Conservation (phyloP, 64 coral and sea anemone genomes). For the Orbicella faveolata region DNA sequence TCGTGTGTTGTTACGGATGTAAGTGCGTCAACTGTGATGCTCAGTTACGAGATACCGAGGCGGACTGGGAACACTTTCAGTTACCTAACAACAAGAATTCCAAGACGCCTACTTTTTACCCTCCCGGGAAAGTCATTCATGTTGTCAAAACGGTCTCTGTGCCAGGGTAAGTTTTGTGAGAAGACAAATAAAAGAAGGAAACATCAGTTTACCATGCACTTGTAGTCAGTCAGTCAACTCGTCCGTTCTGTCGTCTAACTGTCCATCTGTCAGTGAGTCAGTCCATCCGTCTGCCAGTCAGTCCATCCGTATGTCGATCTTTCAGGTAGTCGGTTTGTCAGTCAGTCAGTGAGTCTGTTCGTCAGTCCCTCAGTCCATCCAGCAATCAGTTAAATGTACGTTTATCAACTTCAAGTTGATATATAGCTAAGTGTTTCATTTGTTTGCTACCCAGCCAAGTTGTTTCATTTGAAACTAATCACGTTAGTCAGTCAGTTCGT, state of each 20-base stretch:
- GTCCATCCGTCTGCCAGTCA: not conserved
- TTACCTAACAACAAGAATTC: slow-evolving; percentile 71
- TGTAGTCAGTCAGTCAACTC: too few relatives aligned
- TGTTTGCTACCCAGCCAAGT: too few relatives aligned
- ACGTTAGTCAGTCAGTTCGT: too few relatives aligned
- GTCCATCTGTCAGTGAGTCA: not conserved
- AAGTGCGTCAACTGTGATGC: slow-evolving; percentile 59
- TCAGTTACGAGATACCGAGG: slow-evolving; percentile 24
- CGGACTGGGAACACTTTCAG: slow-evolving; percentile 67
- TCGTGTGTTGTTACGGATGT: slow-evolving; percentile 82
- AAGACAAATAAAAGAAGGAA: not conserved
- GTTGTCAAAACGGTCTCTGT: slow-evolving; percentile 86
- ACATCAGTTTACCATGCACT: not conserved
- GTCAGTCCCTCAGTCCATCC: too few relatives aligned
- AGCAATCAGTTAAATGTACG: too few relatives aligned
- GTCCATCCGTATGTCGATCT: not conserved
- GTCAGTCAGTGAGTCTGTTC: not conserved
- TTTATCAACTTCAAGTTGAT: too few relatives aligned
- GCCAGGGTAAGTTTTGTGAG: slow-evolving; percentile 48
- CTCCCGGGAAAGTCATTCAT: slow-evolving; percentile 88
- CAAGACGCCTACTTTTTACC: slow-evolving; percentile 81
- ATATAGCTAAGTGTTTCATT: too few relatives aligned
- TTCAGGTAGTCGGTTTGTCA: not conserved
- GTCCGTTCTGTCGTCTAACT: too few relatives aligned
- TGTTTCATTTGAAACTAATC: too few relatives aligned